Evolutionary conservation across 2,113 vertebrate genomes (phyloP), one percentile per base, ranked within the genome.

Genomic region (Hippoglossus stenolepis): DNA sequence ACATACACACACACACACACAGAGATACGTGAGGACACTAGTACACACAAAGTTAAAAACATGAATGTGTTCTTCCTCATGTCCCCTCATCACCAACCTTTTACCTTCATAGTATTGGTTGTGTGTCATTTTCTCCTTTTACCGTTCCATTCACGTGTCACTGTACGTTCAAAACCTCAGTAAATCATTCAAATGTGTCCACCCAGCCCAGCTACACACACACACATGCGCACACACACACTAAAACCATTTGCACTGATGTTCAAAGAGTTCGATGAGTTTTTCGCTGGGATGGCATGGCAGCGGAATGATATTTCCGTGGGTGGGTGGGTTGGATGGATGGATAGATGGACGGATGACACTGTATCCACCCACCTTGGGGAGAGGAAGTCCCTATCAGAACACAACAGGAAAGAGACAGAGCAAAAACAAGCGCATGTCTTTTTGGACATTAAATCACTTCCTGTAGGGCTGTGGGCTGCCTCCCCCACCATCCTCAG

Each of bases 391-490:
- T 93, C 82, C 83, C 88, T 93, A 93, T 92, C 91, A 92, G 94
- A 95, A 90, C 94, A 95, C 94, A 95, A 95, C 94, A 95, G 94
- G 95, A 95, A 95, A 94, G 77, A 91, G 80, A 91, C 82, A 28
- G 76, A 73, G 87, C 76, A 91, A 93, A 94, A 94, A 94, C 91
- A 94, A 93, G 89, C 80, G 78, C 90, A 89, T 90, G 92, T 93
- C 93, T 93, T 94, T 95, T 94, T 93, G 90, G 90, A 94, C 90
- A 93, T 94, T 92, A 94, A 94, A 94, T 94, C 92, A 92, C 93
- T 94, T 95, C 94, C 94, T 93, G 82, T 89, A 89, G 89, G 73
- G 77, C 86, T 77, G 51, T 77, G 76, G 49, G 45, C 79, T 78
- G 81, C 78, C 61, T 79, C 83, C 79, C 71, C 57, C 73, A 68